phyloP scores from a whole-genome alignment of 2,888 invertebrate genomes.

The Merodon equestris region DNA sequence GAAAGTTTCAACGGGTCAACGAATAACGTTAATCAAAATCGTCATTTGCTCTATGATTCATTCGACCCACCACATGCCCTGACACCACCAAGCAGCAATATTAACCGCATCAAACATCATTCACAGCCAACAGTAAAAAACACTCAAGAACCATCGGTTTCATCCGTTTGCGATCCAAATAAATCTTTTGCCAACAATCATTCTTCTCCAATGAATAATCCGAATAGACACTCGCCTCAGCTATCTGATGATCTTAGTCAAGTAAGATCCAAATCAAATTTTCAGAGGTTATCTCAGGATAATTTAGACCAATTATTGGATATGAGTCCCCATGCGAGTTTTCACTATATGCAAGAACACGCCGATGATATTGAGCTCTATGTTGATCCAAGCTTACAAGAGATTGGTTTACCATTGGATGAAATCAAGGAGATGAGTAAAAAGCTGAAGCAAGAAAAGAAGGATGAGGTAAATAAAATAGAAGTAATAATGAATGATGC shows the following conservation, averaged over 20 bases:
- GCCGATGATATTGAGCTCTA: conserved; percentile 77
- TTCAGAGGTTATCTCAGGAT: conserved; percentile 77
- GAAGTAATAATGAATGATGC: no score
- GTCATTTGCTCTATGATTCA: conserved; percentile 56
- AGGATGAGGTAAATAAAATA: conserved; percentile 83
- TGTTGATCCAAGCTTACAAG: conserved; percentile 77
- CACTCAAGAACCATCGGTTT: conserved; percentile 71
- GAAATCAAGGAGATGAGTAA: conserved; percentile 81
- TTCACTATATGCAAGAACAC: conserved; percentile 73
- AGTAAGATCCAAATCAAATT: conserved; percentile 75
- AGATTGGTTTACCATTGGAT: conserved; percentile 80
- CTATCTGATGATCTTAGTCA: conserved; percentile 73
- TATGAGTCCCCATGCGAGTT: conserved; percentile 69
- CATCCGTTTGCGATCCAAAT: conserved; percentile 28
- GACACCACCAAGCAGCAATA: conserved; percentile 30
- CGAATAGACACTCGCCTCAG: conserved; percentile 72
- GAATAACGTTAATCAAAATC: conserved; percentile 46
- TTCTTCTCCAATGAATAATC: conserved; percentile 52
- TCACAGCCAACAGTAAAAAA: conserved; percentile 71
- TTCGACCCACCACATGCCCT: conserved; percentile 66
- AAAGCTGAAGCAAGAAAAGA: conserved; percentile 84
- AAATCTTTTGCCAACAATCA: conserved; percentile 51
- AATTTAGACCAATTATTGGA: conserved; percentile 76
- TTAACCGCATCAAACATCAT: conserved; percentile 41
- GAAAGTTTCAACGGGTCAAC: conserved; percentile 20